These are phyloP conservation scores for Eospalax fontanierii DNA, from an alignment of 2,797 vertebrate species.

Conservation along the genomic window DNA sequence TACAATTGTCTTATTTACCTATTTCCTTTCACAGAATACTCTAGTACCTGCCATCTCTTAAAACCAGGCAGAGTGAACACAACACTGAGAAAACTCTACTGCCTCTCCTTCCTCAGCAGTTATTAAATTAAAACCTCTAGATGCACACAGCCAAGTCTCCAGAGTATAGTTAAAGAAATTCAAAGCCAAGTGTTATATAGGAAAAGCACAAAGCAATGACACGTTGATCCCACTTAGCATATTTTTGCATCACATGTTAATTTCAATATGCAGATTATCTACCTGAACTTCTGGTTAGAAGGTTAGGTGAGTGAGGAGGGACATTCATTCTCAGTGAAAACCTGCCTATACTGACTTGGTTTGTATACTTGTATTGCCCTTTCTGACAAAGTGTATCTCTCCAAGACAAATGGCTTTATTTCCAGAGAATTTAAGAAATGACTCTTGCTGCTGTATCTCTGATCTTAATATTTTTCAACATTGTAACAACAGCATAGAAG, in stretches of 20 bases:
- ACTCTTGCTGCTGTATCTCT: neutral
- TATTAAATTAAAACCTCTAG: neutral
- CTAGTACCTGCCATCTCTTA: neutral
- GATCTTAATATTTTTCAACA: neutral
- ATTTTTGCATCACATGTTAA: constrained; percentile 12
- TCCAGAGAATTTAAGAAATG: neutral
- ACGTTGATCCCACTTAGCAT: neutral
- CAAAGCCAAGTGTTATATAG: neutral
- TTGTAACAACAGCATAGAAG: neutral
- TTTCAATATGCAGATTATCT: neutral
- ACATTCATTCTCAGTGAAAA: neutral
- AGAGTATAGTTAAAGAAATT: neutral
- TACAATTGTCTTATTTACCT: neutral
- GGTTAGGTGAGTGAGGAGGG: neutral
- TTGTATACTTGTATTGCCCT: neutral
- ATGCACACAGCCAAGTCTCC: neutral
- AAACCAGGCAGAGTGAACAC: neutral
- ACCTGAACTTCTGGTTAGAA: neutral
- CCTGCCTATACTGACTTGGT: neutral
- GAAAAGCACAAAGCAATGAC: neutral
- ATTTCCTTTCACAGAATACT: neutral
- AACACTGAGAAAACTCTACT: neutral
- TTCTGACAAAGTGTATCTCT: constrained; percentile 17
- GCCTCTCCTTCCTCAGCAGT: neutral
- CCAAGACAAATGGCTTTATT: neutral